Percentiles rank a stretch among this genome's conserved stretches.
Conservation (phyloP, 2,113 vertebrate species). For the Cercopithecus mona region DNA sequence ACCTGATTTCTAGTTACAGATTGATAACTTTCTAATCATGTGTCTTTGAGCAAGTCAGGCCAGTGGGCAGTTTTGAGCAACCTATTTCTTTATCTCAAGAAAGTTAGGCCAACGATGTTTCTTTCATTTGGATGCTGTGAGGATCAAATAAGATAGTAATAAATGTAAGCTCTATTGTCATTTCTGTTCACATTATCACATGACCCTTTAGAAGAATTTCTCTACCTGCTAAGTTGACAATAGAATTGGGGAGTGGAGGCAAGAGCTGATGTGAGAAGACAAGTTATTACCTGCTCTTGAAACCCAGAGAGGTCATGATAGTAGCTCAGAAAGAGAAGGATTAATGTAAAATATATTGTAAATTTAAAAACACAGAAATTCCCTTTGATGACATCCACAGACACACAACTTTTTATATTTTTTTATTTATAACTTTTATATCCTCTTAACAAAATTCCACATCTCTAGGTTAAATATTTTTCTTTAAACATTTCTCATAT, state of each 20-base stretch:
- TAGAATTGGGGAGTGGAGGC: not conserved
- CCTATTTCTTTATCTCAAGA: not conserved
- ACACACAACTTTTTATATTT: not conserved
- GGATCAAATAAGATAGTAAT: not conserved
- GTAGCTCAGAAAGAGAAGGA: not conserved
- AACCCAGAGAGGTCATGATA: not conserved
- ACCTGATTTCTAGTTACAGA: not conserved
- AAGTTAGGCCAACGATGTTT: not conserved
- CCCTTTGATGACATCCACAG: not conserved
- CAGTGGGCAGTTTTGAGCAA: not conserved
- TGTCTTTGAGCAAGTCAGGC: not conserved
- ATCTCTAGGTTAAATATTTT: not conserved
- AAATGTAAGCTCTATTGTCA: not conserved
- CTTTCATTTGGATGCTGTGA: not conserved
- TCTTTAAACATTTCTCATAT: not conserved
- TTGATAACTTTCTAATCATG: not conserved
- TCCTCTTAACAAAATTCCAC: not conserved
- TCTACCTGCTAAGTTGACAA: not conserved
- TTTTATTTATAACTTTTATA: not conserved
- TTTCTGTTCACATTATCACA: not conserved
- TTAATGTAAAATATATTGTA: not conserved
- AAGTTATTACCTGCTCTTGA: not conserved
- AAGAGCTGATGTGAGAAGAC: not conserved
- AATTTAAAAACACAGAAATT: not conserved
- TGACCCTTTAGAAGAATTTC: not conserved